phyloP scores from a whole-genome alignment of 2,113 vertebrate genomes.

The Bucco capensis region DNA sequence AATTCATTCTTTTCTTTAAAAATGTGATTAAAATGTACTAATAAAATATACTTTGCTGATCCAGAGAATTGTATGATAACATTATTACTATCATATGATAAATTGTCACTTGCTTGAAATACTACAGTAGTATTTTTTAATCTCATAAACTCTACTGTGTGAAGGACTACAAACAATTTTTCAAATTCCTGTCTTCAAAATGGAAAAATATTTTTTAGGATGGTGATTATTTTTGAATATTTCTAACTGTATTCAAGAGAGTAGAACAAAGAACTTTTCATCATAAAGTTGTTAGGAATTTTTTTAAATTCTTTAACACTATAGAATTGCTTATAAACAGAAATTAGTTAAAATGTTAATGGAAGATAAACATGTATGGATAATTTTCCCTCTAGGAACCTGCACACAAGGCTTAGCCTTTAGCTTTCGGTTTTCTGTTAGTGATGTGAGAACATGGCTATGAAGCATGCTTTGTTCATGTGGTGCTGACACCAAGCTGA shows the following conservation, averaged over 20 bases:
- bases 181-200: background rate
- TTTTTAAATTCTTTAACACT: background rate
- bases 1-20: background rate
- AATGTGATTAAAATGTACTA: background rate
- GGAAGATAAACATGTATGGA: background rate
- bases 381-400: background rate
- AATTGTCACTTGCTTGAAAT: background rate
- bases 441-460: background rate
- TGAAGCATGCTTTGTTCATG: background rate
- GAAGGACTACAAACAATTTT: background rate
- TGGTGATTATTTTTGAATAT: background rate
- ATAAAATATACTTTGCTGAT: background rate
- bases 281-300: too few relatives aligned
- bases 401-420: conserved; percentile 69
- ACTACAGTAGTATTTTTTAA: background rate
- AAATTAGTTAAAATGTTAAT: background rate
- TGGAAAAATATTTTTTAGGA: background rate
- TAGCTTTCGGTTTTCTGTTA: background rate
- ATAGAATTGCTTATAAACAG: background rate
- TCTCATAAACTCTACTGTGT: background rate
- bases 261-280: too few relatives aligned
- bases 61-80: background rate
- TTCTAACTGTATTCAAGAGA: too few relatives aligned
- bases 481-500: background rate
- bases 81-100: background rate